Base-by-base conservation (phyloP, 2,888 invertebrate species). In the Psylliodes chrysocephalus region DNA sequence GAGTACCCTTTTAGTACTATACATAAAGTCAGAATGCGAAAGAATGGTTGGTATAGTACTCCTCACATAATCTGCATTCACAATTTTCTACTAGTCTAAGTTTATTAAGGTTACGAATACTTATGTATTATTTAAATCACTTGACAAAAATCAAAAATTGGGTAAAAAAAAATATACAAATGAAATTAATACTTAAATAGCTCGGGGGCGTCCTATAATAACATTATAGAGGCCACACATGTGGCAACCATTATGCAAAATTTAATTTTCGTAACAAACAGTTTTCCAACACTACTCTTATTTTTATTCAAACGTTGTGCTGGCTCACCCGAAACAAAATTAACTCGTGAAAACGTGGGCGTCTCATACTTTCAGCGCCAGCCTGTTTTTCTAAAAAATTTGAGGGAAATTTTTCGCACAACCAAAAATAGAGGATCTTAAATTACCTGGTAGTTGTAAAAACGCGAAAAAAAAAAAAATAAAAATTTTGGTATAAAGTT, bases 391-490 rank as follows among this genome's bases (percentile, higher is more conserved):
- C n/a, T 35, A 40, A 46, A 30, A 40, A 35, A 18, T 49, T 51
- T 12, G 35, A 25, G 55, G 14, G 44, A 60, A 64, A 60, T 19
- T 46, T 57, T 52, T 28, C 38, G 17, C 44, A 35, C 10, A 17
- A 38, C 55, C 38, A 60, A 55, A 64, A 64, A 64, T 64, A 64
- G 64, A 57, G 46, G 52, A 49, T 59, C 52, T 63, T 57, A 52
- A 63, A 63, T 63, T 63, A 64, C 59, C 54, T 51, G 28, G 18
- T 22, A 35, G 33, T 40, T n/a, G n/a, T n/a, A n/a, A n/a, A n/a
- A n/a, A n/a, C n/a, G n/a, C n/a, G n/a, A n/a, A n/a, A n/a, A n/a
- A n/a, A n/a, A n/a, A n/a, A n/a, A n/a, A n/a, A n/a, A n/a, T n/a
- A n/a, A n/a, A n/a, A n/a, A n/a, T n/a, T n/a, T n/a, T n/a, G n/a